Evolutionary conservation across 64 coral and sea anemone genomes (phyloP), one percentile per base, ranked within the genome.

Genomic region (Stichodactyla mertensii): DNA sequence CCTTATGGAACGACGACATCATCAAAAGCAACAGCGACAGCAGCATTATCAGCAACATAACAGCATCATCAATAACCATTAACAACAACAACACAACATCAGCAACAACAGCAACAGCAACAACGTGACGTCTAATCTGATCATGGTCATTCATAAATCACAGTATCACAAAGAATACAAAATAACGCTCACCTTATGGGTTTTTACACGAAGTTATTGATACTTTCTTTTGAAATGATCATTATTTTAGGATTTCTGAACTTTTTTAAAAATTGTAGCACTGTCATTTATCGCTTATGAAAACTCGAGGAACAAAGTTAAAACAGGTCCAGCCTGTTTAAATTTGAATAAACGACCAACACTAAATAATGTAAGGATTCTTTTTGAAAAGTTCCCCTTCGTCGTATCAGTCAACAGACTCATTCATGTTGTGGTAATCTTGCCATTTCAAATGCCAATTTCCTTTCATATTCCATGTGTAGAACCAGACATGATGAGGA

Each of bases 321-420:
- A 74, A 74, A 74, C 69, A 74, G 69, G 69, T 74, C 69, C 69
- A 74, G 69, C 69, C 69, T 31, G 69, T 31, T 74, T 74, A 10
- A 74, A 74, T 74, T 74, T 69, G 64, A 23, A 12, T 10, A 74
- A 74, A 74, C 36, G 69, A 74, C n/a, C 69, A 74, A 74, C 8
- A 31, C 69, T 74, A 74, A 58, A 58, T 58, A 58, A 58, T 58
- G 14, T 15, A 3, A 58, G 36, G 69, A 74, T 74, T 31, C 0
- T 74, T 71, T 74, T 74, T 8, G 27, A 74, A 74, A 74, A 23
- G 13, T 74, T 74, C 24, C 23, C 22, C 5, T 15, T 26, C 4
- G 69, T n/a, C 24, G 12, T 13, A 58, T 74, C 6, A 23, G 24
- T 74, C 24, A 31, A 74, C 9, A 9, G 62, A 9, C 22, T n/a